Base-by-base conservation (phyloP, 1,140 invertebrate genomes). In the Dryas iulia region DNA sequence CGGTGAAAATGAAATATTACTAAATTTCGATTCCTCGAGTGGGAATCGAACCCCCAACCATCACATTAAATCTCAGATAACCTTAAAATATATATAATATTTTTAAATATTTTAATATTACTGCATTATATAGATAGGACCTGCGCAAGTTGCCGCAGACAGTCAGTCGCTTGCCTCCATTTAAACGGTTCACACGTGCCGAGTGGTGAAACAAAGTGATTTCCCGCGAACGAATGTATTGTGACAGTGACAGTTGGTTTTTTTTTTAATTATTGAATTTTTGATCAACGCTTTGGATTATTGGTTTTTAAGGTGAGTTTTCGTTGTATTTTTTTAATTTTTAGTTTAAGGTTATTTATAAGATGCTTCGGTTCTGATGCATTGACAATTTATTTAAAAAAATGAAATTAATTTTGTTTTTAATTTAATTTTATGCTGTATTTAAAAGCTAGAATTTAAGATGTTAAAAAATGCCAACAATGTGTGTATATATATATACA, bases 161-260 rank as follows among this genome's bases (percentile, higher is more conserved):
- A 31, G 52, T 21, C 66, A 68, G 66, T 68, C 52, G 24, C 59
- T 24, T 39, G 18, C 24, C 30, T 25, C n/a, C 24, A 4, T 12
- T 26, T 26, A 30, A 11, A 24, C 23, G 6, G 59, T 12, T 10
- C 30, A 25, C 59, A 61, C 59, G 66, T 68, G 3, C 39, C 10
- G 3, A 10, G n/a, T 47, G 18, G 7, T 6, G 10, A 47, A 33
- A 57, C 57, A 62, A 56, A 62, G 58, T 35, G 31, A 23, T 64
- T 56, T 31, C 21, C 59, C 66, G 66, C 66, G 66, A 68, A 62
- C 18, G 47, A 14, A 24, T 28, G 64, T 59, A 64, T 53, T 56
- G 66, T 62, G 59, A 57, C 24, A 61, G 66, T 68, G 66, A 62
- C 66, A 54, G 66, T 68, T 68, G 11, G 28, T 31, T 21, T 39